Conservation (phyloP, 2,113 vertebrate genomes). For the Paracanthobrama guichenoti region DNA sequence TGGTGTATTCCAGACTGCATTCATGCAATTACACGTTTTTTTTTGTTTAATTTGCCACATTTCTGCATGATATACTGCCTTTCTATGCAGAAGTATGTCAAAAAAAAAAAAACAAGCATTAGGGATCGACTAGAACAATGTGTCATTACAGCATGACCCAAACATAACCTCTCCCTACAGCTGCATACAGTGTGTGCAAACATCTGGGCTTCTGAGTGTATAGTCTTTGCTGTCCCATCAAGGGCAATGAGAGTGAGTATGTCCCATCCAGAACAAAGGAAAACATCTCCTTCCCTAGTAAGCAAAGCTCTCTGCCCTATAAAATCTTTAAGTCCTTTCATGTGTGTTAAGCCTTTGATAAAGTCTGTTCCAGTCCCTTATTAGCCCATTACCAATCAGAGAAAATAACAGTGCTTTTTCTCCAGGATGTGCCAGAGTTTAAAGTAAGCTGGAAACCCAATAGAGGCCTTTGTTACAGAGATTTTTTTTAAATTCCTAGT, state of each 20-base stretch:
- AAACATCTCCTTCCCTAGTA: slow-evolving; percentile 31
- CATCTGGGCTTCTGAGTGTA: slow-evolving; percentile 41
- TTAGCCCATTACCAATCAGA: slow-evolving; percentile 73
- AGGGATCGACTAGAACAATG: background rate
- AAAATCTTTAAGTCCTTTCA: slow-evolving; percentile 57
- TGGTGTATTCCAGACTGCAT: slow-evolving; percentile 7
- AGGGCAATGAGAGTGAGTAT: slow-evolving; percentile 31
- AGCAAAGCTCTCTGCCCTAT: slow-evolving; percentile 35
- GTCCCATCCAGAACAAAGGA: slow-evolving; percentile 47
- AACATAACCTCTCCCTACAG: slow-evolving; percentile 33
- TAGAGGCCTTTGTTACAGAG: background rate
- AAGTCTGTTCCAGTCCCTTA: slow-evolving; percentile 60
- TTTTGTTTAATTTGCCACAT: background rate
- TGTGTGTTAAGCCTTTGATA: slow-evolving; percentile 68
- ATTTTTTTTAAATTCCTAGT: background rate
- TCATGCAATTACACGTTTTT: background rate
- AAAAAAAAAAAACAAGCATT: background rate
- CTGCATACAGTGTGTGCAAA: slow-evolving; percentile 44
- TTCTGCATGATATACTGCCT: background rate
- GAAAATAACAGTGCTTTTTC: slow-evolving; percentile 69
- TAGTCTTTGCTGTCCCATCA: slow-evolving; percentile 44
- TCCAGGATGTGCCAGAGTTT: slow-evolving; percentile 56
- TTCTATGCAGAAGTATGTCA: background rate
- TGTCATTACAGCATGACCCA: slow-evolving; percentile 31
- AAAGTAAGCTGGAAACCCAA: slow-evolving; percentile 54